Conservation (phyloP, 2,888 invertebrate genomes). For the Scelioninae gen. 1 region DNA sequence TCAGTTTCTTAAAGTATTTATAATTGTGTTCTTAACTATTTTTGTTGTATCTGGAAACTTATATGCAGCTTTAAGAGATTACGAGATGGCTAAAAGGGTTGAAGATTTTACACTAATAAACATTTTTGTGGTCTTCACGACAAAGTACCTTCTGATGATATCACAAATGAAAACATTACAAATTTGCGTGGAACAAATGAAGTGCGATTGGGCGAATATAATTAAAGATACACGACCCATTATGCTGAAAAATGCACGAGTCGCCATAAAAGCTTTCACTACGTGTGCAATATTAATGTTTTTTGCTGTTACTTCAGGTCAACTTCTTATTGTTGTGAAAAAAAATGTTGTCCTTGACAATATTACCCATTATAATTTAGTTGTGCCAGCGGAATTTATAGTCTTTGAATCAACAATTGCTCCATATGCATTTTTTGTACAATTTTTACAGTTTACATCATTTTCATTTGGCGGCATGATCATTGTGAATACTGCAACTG, state of each 20-base stretch:
- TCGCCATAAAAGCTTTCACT: not conserved
- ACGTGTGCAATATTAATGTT: not conserved
- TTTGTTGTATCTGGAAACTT: not conserved
- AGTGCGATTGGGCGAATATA: slow-evolving; percentile 8
- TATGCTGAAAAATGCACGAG: slow-evolving; percentile 10
- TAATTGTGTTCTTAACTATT: not conserved
- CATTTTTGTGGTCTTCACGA: not conserved
- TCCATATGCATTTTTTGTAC: not conserved
- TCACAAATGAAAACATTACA: not conserved
- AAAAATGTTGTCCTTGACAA: not conserved
- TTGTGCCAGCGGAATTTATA: not conserved
- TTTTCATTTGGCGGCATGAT: not conserved
- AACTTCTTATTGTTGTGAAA: not conserved
- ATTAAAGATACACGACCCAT: not conserved
- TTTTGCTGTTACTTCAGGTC: not conserved
- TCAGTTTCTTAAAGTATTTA: not conserved
- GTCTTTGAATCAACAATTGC: not conserved
- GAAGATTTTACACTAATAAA: not conserved
- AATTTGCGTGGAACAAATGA: slow-evolving; percentile 12
- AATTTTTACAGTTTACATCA: not conserved
- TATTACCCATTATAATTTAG: not conserved
- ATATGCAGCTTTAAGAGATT: not conserved
- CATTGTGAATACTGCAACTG: not conserved
- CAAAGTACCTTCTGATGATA: not conserved
- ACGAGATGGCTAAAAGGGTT: not conserved